Percentiles rank a stretch among this genome's conserved stretches.
Evolutionary conservation across 1,140 invertebrate species (phyloP).

Genomic region (Odontomachus brunneus): DNA sequence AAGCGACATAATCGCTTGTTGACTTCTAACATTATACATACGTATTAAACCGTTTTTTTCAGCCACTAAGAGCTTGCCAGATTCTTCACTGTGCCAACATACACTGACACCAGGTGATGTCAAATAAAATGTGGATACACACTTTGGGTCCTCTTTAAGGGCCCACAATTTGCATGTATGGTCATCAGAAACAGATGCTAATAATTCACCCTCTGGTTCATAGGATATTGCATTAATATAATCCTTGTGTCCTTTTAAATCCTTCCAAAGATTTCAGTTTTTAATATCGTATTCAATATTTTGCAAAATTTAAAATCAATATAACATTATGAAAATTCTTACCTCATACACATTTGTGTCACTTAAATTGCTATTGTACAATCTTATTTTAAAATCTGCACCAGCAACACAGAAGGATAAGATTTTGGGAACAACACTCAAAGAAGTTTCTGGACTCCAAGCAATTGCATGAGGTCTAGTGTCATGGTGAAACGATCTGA

Average conservation of each 20-base stretch:
- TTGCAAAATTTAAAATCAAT: neutral
- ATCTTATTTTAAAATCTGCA: conserved; percentile 86
- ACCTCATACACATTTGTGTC: conserved; percentile 84
- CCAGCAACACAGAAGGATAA: conserved; percentile 87
- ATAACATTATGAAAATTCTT: conserved; percentile 24
- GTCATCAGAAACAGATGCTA: conserved; percentile 92
- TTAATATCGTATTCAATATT: neutral
- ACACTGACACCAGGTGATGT: conserved; percentile 90
- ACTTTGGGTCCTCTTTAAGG: conserved; percentile 85
- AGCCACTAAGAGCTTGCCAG: conserved; percentile 90
- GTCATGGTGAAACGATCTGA: conserved; percentile 85
- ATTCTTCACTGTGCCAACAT: conserved; percentile 90
- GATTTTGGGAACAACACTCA: conserved; percentile 87
- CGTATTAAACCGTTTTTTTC: conserved; percentile 91
- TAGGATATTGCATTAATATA: conserved; percentile 90
- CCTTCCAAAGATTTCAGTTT: conserved; percentile 81
- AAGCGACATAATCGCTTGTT: conserved; percentile 90
- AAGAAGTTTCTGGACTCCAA: conserved; percentile 88
- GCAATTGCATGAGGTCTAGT: conserved; percentile 85
- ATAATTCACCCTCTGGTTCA: conserved; percentile 88
- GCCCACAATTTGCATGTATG: conserved; percentile 90
- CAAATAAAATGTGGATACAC: conserved; percentile 87
- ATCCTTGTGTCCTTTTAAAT: conserved; percentile 88
- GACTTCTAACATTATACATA: conserved; percentile 90
- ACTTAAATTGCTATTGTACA: conserved; percentile 87